These are phyloP conservation scores for Pica pica DNA, from an alignment of 2,113 vertebrate genomes.

Conservation along the genomic window DNA sequence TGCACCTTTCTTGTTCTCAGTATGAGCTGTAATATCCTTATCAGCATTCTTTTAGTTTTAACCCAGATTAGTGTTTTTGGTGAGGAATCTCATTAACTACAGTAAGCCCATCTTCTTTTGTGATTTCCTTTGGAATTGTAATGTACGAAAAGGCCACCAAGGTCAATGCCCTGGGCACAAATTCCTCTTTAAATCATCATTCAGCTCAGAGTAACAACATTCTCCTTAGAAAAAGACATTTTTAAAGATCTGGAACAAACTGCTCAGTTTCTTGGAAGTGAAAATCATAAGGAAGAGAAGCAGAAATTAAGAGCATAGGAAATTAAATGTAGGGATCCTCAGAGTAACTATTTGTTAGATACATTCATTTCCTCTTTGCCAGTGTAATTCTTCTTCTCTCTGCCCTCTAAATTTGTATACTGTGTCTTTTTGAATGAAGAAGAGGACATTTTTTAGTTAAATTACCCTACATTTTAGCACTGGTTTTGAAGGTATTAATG, in stretches of 20 bases:
- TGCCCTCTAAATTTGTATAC: neutral
- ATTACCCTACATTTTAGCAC: neutral
- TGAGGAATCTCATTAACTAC: slow-evolving; percentile 79
- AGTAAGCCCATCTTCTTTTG: slow-evolving; percentile 73
- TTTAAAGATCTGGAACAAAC: slow-evolving; percentile 17
- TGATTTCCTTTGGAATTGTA: slow-evolving; percentile 82
- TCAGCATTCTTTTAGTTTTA: slow-evolving; percentile 85
- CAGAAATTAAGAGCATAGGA: neutral
- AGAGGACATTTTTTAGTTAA: neutral
- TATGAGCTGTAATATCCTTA: slow-evolving; percentile 81
- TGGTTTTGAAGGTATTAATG: neutral
- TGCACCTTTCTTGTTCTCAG: slow-evolving; percentile 76
- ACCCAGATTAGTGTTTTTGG: slow-evolving; percentile 81
- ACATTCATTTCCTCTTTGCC: neutral
- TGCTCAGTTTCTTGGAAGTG: neutral
- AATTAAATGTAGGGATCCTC: neutral
- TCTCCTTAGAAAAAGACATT: slow-evolving; percentile 31
- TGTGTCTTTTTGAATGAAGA: neutral
- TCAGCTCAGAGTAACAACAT: slow-evolving; percentile 62
- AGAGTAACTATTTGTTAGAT: neutral
- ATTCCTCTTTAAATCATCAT: slow-evolving; percentile 73
- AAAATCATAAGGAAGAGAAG: neutral
- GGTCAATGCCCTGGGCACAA: slow-evolving; percentile 78
- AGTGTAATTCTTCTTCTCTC: neutral
- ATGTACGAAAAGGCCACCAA: slow-evolving; percentile 71